Percentiles rank a stretch among this genome's conserved stretches.
Evolutionary conservation across 2,113 vertebrate genomes (phyloP).

Genomic region (Thamnaconus septentrionalis): DNA sequence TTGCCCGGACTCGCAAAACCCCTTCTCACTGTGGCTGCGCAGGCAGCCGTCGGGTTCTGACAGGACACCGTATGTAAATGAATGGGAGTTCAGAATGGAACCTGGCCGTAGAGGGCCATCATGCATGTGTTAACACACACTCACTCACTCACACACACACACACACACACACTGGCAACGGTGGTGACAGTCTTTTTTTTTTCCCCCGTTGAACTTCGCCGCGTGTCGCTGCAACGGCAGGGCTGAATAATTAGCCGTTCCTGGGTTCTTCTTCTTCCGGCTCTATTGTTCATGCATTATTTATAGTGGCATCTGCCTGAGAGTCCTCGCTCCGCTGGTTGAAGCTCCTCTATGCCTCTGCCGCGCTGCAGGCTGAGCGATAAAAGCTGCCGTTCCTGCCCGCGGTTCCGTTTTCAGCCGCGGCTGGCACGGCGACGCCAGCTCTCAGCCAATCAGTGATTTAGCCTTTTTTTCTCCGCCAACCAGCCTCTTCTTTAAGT

Average conservation of each 20-base stretch:
- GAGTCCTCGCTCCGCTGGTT: conserved; percentile 52
- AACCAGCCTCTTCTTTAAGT: too few species aligned
- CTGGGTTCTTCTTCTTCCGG: conserved; percentile 64
- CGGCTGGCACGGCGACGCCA: conserved; percentile 13
- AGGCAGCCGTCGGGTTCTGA: conserved; percentile 15
- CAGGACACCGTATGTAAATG: conserved; percentile 16
- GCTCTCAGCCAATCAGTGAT: conserved; percentile 19
- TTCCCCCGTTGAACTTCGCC: conserved; percentile 38
- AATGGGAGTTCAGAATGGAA: conserved; percentile 34
- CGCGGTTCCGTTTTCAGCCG: conserved; percentile 32
- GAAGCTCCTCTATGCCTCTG: conserved; percentile 40
- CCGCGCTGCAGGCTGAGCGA: conserved; percentile 40
- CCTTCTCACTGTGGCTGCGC: background rate
- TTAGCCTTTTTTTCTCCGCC: background rate
- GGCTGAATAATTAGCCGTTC: conserved; percentile 70
- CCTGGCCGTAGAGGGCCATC: conserved; percentile 10
- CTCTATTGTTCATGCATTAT: conserved; percentile 72
- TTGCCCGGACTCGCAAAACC: background rate
- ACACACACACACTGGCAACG: too few species aligned
- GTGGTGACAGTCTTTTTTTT: conserved; percentile 28
- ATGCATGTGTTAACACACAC: conserved; percentile 22
- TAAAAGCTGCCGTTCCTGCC: conserved; percentile 44
- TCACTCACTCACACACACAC: background rate
- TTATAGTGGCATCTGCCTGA: conserved; percentile 72
- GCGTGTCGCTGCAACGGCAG: conserved; percentile 60